Evolutionary conservation across 30 jellyfish, hydroid and myxozoan species (phyloP).

Genomic region (Morbakka virulenta): DNA sequence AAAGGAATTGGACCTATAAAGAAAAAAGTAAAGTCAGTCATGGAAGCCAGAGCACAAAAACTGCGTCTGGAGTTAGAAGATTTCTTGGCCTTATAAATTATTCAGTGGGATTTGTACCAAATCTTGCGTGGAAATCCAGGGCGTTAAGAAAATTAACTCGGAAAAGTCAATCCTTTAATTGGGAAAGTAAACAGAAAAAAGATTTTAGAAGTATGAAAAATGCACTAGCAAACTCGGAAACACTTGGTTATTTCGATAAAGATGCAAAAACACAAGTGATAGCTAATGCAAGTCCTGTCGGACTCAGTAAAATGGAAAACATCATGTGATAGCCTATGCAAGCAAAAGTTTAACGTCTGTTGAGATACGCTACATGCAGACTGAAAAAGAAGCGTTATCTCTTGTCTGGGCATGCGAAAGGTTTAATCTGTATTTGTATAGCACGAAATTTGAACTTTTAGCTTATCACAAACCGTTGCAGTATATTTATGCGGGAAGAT

Average conservation of each 20-base stretch:
- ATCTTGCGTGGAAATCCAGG: background rate
- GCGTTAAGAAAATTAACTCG: slow-evolving; percentile 4
- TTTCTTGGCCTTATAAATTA: slow-evolving; percentile 26
- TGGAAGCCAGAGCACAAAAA: slow-evolving; percentile 29
- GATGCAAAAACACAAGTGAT: slow-evolving; percentile 2
- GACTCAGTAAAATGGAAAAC: slow-evolving; percentile 6
- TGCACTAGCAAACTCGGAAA: background rate
- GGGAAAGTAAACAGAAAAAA: background rate
- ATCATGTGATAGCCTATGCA: slow-evolving; percentile 14
- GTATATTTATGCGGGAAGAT: background rate
- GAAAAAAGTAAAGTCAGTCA: slow-evolving; percentile 50
- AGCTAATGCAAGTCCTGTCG: slow-evolving; percentile 55
- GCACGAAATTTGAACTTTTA: slow-evolving; percentile 6
- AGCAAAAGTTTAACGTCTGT: slow-evolving; percentile 2
- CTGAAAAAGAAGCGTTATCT: slow-evolving; percentile 12
- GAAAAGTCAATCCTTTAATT: background rate
- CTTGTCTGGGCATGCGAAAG: slow-evolving; percentile 15
- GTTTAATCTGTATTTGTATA: background rate
- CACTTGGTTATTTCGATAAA: slow-evolving; percentile 23
- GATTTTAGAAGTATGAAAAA: slow-evolving; percentile 15
- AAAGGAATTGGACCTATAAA: slow-evolving; percentile 25
- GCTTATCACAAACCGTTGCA: slow-evolving; percentile 36
- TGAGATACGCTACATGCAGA: slow-evolving; percentile 43
- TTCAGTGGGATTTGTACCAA: slow-evolving; percentile 6
- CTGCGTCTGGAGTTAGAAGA: slow-evolving; percentile 20